phyloP scores from a whole-genome alignment of 2,797 vertebrate genomes.

The Eurystomus glaucurus region DNA sequence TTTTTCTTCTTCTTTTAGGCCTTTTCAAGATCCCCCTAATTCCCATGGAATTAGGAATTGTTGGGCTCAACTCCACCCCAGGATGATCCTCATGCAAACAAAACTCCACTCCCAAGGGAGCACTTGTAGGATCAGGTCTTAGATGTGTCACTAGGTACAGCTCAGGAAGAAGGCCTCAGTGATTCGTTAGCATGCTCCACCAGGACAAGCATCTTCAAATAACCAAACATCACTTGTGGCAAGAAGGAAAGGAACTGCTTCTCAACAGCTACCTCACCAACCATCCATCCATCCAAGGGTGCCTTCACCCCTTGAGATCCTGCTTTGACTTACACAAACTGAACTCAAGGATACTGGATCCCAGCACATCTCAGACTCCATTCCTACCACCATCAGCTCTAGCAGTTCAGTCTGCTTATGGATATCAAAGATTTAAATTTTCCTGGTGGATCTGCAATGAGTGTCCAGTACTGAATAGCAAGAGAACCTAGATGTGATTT shows the following conservation, averaged over 20 bases:
- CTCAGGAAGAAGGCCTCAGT: background rate
- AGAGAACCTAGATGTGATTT: background rate
- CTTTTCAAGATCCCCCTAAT: slow-evolving; percentile 8
- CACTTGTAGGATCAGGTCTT: background rate
- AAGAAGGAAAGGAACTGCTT: background rate
- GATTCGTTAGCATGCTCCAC: background rate
- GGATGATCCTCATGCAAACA: background rate
- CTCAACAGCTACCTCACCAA: background rate
- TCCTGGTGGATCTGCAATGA: background rate
- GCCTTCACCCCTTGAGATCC: background rate
- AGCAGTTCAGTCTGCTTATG: background rate
- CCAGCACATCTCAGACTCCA: background rate
- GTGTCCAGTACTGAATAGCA: background rate
- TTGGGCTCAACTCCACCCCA: background rate
- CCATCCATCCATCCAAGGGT: background rate
- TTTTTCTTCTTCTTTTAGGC: background rate
- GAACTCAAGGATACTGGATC: background rate
- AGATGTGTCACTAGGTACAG: background rate
- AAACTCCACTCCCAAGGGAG: background rate
- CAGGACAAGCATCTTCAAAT: background rate
- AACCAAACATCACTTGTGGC: background rate
- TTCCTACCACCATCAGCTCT: background rate
- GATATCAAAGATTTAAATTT: background rate
- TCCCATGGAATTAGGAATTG: background rate
- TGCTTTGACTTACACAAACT: background rate